These are phyloP conservation scores for Xestia ashworthii DNA, from an alignment of 2,888 invertebrate genomes.

Conservation along the genomic window DNA sequence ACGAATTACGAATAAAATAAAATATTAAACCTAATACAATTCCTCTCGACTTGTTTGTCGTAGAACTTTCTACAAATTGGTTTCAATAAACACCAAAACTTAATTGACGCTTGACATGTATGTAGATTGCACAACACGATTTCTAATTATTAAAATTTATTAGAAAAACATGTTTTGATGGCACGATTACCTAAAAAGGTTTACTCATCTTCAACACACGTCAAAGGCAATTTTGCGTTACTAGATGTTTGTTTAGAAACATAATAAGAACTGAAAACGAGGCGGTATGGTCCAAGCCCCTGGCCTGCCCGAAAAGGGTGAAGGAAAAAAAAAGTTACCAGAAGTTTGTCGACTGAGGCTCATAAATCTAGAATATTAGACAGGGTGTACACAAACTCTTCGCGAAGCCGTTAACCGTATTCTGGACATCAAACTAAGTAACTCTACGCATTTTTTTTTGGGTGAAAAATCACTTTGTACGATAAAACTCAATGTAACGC, in stretches of 20 bases:
- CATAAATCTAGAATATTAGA: background rate
- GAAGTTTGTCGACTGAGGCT: background rate
- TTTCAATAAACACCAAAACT: slow-evolving; percentile 65
- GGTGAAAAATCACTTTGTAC: too few species aligned
- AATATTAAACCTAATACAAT: slow-evolving; percentile 59
- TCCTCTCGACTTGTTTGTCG: slow-evolving; percentile 70
- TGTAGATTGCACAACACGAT: slow-evolving; percentile 76
- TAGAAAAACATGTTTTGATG: slow-evolving; percentile 61
- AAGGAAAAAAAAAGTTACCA: too few species aligned
- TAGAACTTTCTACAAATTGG: slow-evolving; percentile 77
- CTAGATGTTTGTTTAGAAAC: background rate
- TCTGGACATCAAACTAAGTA: too few species aligned
- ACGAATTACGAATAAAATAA: slow-evolving; percentile 67
- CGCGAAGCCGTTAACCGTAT: too few species aligned
- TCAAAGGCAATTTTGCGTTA: background rate
- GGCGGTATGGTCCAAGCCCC: too few species aligned
- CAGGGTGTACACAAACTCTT: too few species aligned
- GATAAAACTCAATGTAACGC: too few species aligned
- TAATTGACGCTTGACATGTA: slow-evolving; percentile 77
- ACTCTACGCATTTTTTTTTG: too few species aligned
- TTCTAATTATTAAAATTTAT: slow-evolving; percentile 72
- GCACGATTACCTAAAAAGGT: slow-evolving; percentile 38
- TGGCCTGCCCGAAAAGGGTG: too few species aligned
- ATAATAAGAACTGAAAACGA: too few species aligned
- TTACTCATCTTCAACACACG: background rate